These are phyloP conservation scores for Oxystoma pomonae DNA, from an alignment of 2,888 invertebrate species.

Conservation along the genomic window DNA sequence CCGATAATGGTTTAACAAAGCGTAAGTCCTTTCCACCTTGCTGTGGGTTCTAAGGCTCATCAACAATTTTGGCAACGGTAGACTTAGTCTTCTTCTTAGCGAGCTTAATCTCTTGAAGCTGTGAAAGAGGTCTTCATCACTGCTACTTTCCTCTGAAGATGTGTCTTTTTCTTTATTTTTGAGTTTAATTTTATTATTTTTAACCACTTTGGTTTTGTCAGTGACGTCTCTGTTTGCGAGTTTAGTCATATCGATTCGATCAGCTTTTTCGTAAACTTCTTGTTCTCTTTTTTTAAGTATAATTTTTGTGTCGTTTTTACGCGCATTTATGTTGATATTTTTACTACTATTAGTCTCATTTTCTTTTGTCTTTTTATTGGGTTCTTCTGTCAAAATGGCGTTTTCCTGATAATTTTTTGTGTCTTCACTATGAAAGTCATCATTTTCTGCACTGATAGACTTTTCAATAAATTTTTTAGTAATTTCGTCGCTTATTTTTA, in stretches of 20 bases:
- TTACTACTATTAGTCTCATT: no score
- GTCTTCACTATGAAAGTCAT: not conserved
- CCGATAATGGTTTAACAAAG: not conserved
- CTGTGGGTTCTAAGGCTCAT: not conserved
- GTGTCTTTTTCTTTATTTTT: not conserved
- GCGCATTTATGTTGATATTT: no score
- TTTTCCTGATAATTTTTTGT: not conserved
- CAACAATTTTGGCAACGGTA: not conserved
- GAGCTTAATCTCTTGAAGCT: not conserved
- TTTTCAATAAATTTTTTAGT: not conserved
- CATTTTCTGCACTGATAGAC: not conserved
- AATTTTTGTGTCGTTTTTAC: no score
- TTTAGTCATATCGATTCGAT: no score
- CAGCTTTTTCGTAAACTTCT: no score
- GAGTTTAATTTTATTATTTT: not conserved
- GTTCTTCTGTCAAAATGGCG: no score
- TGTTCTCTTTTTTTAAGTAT: no score
- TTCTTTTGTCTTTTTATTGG: no score
- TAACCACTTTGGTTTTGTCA: not conserved
- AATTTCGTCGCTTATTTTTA: not conserved
- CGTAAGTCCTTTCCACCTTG: not conserved
- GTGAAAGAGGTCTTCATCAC: not conserved
- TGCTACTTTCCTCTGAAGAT: not conserved
- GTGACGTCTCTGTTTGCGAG: not conserved
- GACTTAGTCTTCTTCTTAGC: not conserved